Conservation (phyloP, 2,113 vertebrate genomes). For the Mohoua ochrocephala region DNA sequence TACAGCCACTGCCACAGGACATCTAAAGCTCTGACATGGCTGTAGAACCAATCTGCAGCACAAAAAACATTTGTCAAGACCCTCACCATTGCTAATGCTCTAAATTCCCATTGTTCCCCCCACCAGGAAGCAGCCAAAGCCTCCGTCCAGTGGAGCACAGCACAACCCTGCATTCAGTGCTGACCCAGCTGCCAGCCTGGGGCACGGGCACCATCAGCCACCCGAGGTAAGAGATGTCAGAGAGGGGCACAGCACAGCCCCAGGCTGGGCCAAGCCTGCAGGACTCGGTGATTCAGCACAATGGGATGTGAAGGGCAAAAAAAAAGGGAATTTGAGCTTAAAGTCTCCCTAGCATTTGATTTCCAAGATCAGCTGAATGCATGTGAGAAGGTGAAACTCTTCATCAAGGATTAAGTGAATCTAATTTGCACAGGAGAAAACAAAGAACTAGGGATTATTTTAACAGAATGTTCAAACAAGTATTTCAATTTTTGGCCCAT, state of each 20-base stretch:
- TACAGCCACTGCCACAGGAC: background rate
- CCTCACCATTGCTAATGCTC: background rate
- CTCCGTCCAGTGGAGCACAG: background rate
- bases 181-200: background rate
- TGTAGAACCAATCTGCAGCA: background rate
- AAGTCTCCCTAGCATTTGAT: background rate
- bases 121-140: background rate
- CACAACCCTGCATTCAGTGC: background rate
- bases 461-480: background rate
- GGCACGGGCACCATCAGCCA: rapidly evolving
- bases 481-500: background rate
- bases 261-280: too few relatives aligned
- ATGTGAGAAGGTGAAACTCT: background rate
- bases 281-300: background rate
- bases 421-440: background rate
- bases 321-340: background rate
- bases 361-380: background rate
- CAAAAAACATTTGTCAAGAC: background rate
- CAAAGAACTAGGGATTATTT: background rate
- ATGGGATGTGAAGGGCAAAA: background rate
- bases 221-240: background rate
- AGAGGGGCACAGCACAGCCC: background rate
- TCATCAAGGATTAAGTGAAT: background rate
- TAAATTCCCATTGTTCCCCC: background rate
- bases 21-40: background rate